phyloP scores from a whole-genome alignment of 2,797 vertebrate species.

The Esox masquinongy region DNA sequence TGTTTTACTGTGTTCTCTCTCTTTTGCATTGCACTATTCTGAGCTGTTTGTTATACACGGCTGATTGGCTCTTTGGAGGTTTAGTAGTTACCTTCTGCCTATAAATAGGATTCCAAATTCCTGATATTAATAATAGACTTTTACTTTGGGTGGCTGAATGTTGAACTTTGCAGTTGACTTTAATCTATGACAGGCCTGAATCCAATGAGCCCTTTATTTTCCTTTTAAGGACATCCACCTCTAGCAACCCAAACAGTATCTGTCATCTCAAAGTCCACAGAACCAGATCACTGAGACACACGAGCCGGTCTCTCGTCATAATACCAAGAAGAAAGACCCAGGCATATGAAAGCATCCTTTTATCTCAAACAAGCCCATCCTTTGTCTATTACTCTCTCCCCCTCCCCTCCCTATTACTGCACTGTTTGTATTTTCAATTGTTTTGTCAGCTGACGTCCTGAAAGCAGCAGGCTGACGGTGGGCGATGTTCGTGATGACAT shows the following conservation, averaged over 20 bases:
- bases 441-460: slow-evolving; percentile 50
- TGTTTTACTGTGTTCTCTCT: no score
- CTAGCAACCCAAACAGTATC: slow-evolving; percentile 38
- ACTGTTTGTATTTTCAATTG: slow-evolving; percentile 13
- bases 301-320: slow-evolving; percentile 39
- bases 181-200: slow-evolving; percentile 20
- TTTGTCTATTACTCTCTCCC: slow-evolving; percentile 1
- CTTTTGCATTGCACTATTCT: no score
- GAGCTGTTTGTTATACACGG: no score
- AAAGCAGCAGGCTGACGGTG: slow-evolving; percentile 33
- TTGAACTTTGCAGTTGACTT: slow-evolving; percentile 11
- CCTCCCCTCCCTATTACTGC: slow-evolving; percentile 20
- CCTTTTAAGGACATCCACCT: slow-evolving; percentile 27
- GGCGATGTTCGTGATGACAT: slow-evolving; percentile 61
- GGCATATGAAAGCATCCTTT: slow-evolving; percentile 39
- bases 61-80: no score
- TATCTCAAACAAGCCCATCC: slow-evolving; percentile 41
- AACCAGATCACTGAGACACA: slow-evolving; percentile 39
- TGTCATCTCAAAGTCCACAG: slow-evolving; percentile 34
- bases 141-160: no score
- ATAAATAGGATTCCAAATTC: no score
- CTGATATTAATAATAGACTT: no score
- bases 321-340: slow-evolving; percentile 35
- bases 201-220: slow-evolving; percentile 31
- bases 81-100: no score